phyloP scores from a whole-genome alignment of 1,140 invertebrate genomes.

The Drosophila ananassae region DNA sequence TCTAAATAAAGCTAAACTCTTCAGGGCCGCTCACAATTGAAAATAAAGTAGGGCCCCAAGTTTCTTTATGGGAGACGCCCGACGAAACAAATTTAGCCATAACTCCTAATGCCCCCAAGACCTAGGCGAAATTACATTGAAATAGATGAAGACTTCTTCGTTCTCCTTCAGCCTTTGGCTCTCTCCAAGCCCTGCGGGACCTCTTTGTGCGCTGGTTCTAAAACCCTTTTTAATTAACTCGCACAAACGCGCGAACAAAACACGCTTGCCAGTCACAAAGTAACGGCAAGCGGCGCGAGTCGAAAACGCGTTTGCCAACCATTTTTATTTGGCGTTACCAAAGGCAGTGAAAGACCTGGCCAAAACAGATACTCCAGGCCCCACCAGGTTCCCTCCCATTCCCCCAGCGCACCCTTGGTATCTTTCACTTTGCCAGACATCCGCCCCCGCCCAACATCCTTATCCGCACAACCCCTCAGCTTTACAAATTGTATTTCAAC shows the following conservation, averaged over 20 bases:
- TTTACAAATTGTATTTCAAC: slow-evolving; percentile 80
- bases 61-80: slow-evolving; percentile 20
- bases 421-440: slow-evolving; percentile 13
- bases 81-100: slow-evolving; percentile 46
- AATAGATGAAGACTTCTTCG: slow-evolving; percentile 40
- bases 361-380: slow-evolving; percentile 28
- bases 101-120: slow-evolving; percentile 39
- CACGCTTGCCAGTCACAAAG: slow-evolving; percentile 41
- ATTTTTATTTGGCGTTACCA: slow-evolving; percentile 63
- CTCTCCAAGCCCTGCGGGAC: background rate
- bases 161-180: slow-evolving; percentile 11
- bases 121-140: slow-evolving; percentile 45
- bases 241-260: slow-evolving; percentile 69
- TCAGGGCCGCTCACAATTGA: background rate
- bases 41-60: slow-evolving; percentile 7
- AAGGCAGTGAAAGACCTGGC: slow-evolving; percentile 27
- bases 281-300: slow-evolving; percentile 20
- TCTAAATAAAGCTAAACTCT: background rate
- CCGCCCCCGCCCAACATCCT: background rate
- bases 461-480: slow-evolving; percentile 28
- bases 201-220: slow-evolving; percentile 36
- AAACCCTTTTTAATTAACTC: slow-evolving; percentile 80
- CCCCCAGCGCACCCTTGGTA: background rate
- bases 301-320: slow-evolving; percentile 50
- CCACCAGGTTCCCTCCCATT: background rate